phyloP scores from a whole-genome alignment of 2,888 invertebrate species.

The Rotaria macrura region DNA sequence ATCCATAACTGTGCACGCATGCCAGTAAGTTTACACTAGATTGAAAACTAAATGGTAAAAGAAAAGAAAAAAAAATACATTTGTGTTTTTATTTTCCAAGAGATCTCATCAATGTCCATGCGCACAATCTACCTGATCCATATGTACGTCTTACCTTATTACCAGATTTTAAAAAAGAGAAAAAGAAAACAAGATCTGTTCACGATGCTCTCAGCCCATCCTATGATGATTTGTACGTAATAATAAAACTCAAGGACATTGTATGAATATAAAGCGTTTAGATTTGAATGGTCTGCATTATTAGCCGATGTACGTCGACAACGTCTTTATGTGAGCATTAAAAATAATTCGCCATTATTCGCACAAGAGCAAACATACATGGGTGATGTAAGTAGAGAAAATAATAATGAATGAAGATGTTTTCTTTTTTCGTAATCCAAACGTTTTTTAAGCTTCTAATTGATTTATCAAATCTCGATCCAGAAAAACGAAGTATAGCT shows the following conservation, averaged over 20 bases:
- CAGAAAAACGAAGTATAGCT: background rate
- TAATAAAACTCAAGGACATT: background rate
- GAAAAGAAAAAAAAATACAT: no score
- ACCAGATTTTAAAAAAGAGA: slow-evolving; percentile 29
- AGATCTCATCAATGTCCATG: slow-evolving; percentile 21
- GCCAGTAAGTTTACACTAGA: background rate
- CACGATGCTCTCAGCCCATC: slow-evolving; percentile 23
- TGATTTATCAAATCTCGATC: slow-evolving; percentile 28
- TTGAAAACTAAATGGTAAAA: no score
- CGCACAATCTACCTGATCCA: slow-evolving; percentile 28
- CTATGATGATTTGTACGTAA: slow-evolving; percentile 23
- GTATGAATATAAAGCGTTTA: background rate
- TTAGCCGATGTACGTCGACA: slow-evolving; percentile 19
- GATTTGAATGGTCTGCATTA: slow-evolving; percentile 26
- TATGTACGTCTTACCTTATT: slow-evolving; percentile 22
- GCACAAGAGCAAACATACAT: slow-evolving; percentile 26
- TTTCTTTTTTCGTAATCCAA: background rate
- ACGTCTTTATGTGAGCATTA: slow-evolving; percentile 18
- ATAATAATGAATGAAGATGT: background rate
- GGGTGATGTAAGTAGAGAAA: slow-evolving; percentile 23
- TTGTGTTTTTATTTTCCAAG: background rate
- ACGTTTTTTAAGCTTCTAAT: background rate
- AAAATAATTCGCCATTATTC: slow-evolving; percentile 28
- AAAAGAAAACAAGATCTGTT: slow-evolving; percentile 20
- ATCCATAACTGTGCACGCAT: background rate